Evolutionary conservation across 2,888 invertebrate species (phyloP).

Genomic region (Resseliella maxima): DNA sequence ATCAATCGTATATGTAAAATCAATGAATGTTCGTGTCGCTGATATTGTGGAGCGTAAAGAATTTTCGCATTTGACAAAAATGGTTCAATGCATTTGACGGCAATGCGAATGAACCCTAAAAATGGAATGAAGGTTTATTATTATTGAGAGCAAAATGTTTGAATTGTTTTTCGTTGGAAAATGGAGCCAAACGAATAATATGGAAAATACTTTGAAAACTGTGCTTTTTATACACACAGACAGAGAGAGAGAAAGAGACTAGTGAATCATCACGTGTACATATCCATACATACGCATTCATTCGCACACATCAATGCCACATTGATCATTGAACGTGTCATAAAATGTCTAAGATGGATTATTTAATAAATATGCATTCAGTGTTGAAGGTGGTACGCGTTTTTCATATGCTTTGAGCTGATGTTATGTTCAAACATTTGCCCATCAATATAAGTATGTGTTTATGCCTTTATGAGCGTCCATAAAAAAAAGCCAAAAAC

Average conservation of each 20-base stretch:
- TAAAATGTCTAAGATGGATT: slow-evolving; percentile 45
- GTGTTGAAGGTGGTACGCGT: background rate
- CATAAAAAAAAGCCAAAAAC: background rate
- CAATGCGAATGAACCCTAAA: background rate
- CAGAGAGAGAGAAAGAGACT: background rate
- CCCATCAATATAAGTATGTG: slow-evolving; percentile 37
- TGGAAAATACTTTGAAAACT: too few species aligned
- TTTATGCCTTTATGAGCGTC: slow-evolving; percentile 37
- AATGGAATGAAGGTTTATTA: background rate
- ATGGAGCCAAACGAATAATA: background rate
- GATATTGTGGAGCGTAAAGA: background rate
- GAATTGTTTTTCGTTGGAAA: background rate
- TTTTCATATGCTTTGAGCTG: background rate
- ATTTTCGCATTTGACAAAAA: background rate
- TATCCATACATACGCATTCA: background rate
- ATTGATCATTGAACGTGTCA: slow-evolving; percentile 48
- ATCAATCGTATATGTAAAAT: too few species aligned
- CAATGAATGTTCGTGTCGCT: too few species aligned
- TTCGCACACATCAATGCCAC: background rate
- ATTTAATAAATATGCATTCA: slow-evolving; percentile 8
- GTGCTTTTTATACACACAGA: too few species aligned
- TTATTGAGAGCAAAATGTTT: background rate
- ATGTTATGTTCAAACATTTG: background rate
- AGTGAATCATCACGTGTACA: background rate
- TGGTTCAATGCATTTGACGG: background rate